These are phyloP conservation scores for Hypocryptadius cinnamomeus DNA, from an alignment of 2,113 vertebrate genomes.

Conservation along the genomic window DNA sequence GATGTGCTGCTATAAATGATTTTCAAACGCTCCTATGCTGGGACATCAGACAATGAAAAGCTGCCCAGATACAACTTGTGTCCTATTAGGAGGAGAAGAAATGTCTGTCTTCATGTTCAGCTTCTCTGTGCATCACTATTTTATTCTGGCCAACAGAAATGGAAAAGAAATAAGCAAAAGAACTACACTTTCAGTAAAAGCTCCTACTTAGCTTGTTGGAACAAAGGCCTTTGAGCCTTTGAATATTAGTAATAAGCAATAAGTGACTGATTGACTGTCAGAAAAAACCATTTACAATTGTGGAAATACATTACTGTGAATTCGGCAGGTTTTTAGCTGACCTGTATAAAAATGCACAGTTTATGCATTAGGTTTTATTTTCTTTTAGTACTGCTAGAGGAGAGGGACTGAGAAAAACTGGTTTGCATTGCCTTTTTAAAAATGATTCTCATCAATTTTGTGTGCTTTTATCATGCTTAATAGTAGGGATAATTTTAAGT, in stretches of 20 bases:
- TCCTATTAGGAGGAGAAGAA: slow-evolving; percentile 48
- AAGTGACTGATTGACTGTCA: background rate
- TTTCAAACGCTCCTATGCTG: slow-evolving; percentile 31
- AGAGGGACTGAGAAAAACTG: background rate
- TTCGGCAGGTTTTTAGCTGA: background rate
- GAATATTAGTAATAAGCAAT: background rate
- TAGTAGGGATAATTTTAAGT: background rate
- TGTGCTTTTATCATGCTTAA: background rate
- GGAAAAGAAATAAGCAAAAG: slow-evolving; percentile 21
- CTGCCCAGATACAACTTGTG: slow-evolving; percentile 42
- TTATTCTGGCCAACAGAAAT: background rate
- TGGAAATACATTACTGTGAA: background rate
- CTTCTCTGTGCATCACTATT: background rate
- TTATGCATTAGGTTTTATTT: background rate
- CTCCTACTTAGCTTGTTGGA: background rate
- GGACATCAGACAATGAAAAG: slow-evolving; percentile 38
- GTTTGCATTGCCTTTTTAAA: background rate
- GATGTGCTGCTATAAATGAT: slow-evolving; percentile 22
- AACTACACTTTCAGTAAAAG: background rate
- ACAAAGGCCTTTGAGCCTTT: background rate
- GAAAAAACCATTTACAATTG: background rate
- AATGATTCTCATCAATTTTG: background rate
- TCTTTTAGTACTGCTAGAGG: background rate
- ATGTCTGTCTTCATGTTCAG: background rate
- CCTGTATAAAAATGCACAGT: background rate